Base-by-base conservation (phyloP, 1,140 invertebrate species). In the Muscidifurax raptorellus region DNA sequence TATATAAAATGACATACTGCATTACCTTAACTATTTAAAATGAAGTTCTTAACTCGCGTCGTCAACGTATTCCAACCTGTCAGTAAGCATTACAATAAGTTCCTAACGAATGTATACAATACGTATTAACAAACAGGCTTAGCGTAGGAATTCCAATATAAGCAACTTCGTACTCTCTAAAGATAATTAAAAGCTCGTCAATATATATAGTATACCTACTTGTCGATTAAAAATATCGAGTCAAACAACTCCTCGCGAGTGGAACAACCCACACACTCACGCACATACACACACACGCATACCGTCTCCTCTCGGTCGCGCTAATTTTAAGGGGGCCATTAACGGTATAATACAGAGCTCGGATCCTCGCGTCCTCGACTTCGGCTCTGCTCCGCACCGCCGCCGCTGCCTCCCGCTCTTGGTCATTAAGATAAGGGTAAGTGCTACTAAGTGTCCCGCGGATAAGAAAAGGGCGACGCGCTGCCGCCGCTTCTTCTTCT, bases 351-450 rank as follows among this genome's bases (percentile, higher is more conserved):
- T 71, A 66, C 30, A n/a, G 30, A 27, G 40, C 25, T 40, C 32
- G 52, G 28, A 40, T 18, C n/a, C n/a, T 44, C 59, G 28, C 52
- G 25, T 80, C n/a, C 25, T 40, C 66, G 66, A 52, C 44, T 28
- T 12, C 40, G n/a, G 12, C 6, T 71, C 66, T 22, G 28, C 44
- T 10, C 67, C 27, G 64, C n/a, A n/a, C 47, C 59, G 72, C 36
- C 44, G 74, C 74, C 22, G 10, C 40, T n/a, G 74, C 74, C 89
- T 89, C 90, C 90, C 91, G 89, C 92, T 88, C 87, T 88, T 87
- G 88, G 92, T 93, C 92, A 91, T 93, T 93, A 93, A 93, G 92
- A 93, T 93, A 93, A 92, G 89, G 90, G 92, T 93, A 93, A 93
- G 92, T 93, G 92, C 92, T 93, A 93, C 92, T 93, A 93, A 93